A percentile compares a stretch with the other conserved stretches of the same genome.
phyloP scores from a whole-genome alignment of 2,888 invertebrate species.

The Caenorhabditis sp. region DNA sequence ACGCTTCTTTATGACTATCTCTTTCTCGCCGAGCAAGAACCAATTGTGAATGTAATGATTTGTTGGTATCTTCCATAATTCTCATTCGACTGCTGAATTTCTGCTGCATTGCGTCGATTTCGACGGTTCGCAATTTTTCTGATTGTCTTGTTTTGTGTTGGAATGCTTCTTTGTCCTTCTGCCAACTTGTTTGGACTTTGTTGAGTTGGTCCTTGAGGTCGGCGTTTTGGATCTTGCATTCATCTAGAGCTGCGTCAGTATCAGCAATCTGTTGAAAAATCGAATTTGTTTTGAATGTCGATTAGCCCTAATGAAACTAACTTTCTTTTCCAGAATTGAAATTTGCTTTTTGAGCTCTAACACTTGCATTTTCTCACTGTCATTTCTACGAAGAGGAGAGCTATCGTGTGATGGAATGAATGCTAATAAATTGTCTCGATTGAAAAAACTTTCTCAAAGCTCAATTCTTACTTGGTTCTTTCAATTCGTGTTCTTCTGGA shows the following conservation, averaged over 20 bases:
- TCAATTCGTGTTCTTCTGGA: constrained; percentile 33
- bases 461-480: constrained; percentile 12
- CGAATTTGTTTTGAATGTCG: neutral
- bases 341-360: constrained; percentile 62
- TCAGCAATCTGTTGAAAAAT: constrained; percentile 47
- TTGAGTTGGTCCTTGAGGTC: constrained; percentile 62
- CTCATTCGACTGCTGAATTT: constrained; percentile 70
- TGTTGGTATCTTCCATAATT: constrained; percentile 71
- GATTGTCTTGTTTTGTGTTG: constrained; percentile 68
- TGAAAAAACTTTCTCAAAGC: neutral
- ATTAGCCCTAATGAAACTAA: neutral
- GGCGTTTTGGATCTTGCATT: constrained; percentile 61
- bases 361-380: constrained; percentile 46
- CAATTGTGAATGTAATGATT: constrained; percentile 67
- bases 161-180: constrained; percentile 63
- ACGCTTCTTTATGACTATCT: constrained; percentile 63
- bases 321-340: constrained; percentile 55
- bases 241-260: constrained; percentile 47
- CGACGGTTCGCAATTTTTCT: constrained; percentile 66
- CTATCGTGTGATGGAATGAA: constrained; percentile 14
- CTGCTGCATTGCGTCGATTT: constrained; percentile 69
- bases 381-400: constrained; percentile 36
- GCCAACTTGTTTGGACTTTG: constrained; percentile 53
- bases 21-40: constrained; percentile 68
- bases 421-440: neutral